Conservation (phyloP, 2,888 invertebrate genomes). For the Cryptocephalus moraei region DNA sequence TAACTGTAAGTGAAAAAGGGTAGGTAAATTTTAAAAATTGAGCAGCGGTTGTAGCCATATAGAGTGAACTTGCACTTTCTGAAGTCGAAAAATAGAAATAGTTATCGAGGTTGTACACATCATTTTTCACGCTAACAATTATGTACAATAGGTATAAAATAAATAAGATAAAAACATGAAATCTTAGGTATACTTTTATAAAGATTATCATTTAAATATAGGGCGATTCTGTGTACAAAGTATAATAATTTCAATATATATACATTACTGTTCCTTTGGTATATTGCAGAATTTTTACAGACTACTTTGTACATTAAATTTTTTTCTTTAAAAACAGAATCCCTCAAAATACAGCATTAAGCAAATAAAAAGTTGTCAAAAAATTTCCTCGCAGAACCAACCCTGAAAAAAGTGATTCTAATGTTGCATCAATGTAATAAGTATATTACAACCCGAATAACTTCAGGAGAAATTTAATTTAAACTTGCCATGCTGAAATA, state of each 20-base stretch:
- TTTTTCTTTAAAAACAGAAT: background rate
- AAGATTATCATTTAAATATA: background rate
- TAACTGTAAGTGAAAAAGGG: too few relatives aligned
- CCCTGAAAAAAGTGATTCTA: background rate
- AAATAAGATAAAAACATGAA: background rate
- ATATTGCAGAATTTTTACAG: conserved; percentile 1
- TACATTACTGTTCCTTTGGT: background rate
- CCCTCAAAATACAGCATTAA: background rate
- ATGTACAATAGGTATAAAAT: background rate
- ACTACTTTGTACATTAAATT: background rate
- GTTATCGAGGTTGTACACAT: background rate
- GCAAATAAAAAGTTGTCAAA: background rate
- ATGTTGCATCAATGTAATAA: background rate
- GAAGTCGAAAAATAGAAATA: too few relatives aligned
- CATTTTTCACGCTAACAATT: background rate
- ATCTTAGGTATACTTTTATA: background rate
- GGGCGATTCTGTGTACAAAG: background rate
- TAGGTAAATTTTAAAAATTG: too few relatives aligned
- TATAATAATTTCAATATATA: background rate
- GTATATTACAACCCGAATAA: too few relatives aligned
- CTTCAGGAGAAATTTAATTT: too few relatives aligned
- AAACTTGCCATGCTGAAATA: too few relatives aligned
- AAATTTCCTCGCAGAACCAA: background rate
- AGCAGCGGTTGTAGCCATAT: too few relatives aligned
- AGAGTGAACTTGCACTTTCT: too few relatives aligned